phyloP scores from a whole-genome alignment of 2,797 vertebrate species.

The Anisognathus igniventris region DNA sequence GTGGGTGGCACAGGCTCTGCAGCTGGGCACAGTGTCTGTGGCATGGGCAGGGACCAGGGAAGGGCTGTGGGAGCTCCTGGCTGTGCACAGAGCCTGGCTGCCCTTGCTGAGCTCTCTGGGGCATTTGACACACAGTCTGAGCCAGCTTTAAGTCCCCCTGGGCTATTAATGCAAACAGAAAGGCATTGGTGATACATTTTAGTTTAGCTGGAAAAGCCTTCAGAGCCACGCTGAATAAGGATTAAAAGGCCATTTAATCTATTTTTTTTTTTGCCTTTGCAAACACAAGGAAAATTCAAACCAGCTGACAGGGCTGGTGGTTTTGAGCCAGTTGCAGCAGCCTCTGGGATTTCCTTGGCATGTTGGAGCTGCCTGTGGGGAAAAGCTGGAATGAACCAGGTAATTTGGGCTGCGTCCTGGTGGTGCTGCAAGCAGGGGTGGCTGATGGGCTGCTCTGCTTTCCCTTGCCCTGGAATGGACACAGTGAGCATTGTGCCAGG shows the following conservation, averaged over 20 bases:
- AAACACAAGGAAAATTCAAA: constrained; percentile 41
- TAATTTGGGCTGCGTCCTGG: neutral
- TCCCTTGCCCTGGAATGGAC: neutral
- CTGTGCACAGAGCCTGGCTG: neutral
- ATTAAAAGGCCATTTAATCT: constrained; percentile 2
- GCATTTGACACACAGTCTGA: neutral
- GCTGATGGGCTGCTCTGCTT: neutral
- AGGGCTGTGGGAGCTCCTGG: neutral
- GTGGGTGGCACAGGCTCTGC: neutral
- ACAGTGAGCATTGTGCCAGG: fast-evolving
- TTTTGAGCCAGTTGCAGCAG: neutral
- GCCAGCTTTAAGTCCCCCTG: neutral
- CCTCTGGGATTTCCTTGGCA: neutral
- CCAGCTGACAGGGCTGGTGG: constrained; percentile 7
- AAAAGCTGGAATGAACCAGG: neutral
- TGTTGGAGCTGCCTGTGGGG: neutral
- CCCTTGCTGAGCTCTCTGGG: neutral
- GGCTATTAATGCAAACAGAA: neutral
- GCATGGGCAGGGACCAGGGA: neutral
- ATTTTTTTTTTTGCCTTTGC: neutral
- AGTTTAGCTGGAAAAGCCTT: neutral
- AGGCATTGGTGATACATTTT: neutral
- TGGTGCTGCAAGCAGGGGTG: fast-evolving
- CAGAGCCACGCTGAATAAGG: neutral
- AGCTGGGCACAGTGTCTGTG: neutral